phyloP scores from a whole-genome alignment of 2,797 vertebrate genomes.

The Sebastes taczanowskii region DNA sequence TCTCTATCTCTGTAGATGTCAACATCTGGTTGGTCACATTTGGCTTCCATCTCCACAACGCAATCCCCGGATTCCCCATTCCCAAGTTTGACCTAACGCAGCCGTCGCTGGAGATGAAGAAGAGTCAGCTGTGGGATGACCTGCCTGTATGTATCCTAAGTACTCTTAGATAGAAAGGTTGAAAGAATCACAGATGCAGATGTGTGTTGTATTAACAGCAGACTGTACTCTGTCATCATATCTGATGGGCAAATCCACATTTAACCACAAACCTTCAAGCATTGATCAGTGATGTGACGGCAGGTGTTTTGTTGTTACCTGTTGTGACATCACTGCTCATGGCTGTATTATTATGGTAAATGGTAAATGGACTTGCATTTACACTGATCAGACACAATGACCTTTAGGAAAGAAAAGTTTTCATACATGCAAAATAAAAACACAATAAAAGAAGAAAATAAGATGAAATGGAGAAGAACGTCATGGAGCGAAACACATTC shows the following conservation, averaged over 20 bases:
- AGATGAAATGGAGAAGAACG: neutral
- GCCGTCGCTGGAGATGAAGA: conserved; percentile 95
- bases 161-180: neutral
- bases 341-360: neutral
- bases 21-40: conserved; percentile 99
- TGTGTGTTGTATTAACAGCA: neutral
- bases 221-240: neutral
- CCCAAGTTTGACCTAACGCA: conserved; percentile 95
- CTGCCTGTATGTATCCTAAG: conserved; percentile 85
- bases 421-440: neutral
- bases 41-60: conserved; percentile 98
- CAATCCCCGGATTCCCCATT: conserved; percentile 97
- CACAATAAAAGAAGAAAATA: neutral
- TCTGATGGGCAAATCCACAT: neutral
- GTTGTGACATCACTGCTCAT: neutral
- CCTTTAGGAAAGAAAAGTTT: neutral
- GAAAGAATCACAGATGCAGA: neutral
- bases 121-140: conserved; percentile 98
- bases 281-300: neutral
- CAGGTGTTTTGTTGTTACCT: neutral
- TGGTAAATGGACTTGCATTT: neutral
- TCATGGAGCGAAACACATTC: neutral
- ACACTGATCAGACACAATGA: neutral
- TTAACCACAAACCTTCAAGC: neutral
- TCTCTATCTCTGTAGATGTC: conserved; percentile 84